phyloP scores from a whole-genome alignment of 2,888 invertebrate genomes.

The Ectemnius continuus region DNA sequence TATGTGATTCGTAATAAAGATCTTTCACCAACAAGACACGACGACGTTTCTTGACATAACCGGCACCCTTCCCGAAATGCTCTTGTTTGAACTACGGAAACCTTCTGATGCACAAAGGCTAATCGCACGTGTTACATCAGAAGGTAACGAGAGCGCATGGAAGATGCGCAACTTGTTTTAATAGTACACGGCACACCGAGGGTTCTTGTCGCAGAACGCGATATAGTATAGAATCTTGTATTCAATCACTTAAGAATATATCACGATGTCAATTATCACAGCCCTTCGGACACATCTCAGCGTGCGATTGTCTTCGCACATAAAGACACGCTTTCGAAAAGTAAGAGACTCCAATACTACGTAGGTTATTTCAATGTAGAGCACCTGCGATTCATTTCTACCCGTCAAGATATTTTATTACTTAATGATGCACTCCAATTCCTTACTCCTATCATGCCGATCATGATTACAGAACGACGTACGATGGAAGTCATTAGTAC shows the following conservation, averaged over 20 bases:
- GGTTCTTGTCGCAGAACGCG: too few relatives aligned
- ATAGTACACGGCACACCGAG: too few relatives aligned
- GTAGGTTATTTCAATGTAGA: constrained; percentile 12
- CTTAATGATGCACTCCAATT: neutral
- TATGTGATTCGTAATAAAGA: constrained; percentile 48
- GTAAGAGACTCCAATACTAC: constrained; percentile 51
- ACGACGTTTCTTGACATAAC: too few relatives aligned
- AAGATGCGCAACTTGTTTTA: too few relatives aligned
- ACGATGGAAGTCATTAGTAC: constrained; percentile 77
- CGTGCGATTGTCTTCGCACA: constrained; percentile 41
- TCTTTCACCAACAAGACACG: constrained; percentile 25
- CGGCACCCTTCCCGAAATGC: too few relatives aligned
- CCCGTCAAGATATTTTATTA: too few relatives aligned
- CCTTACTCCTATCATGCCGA: neutral
- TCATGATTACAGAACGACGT: constrained; percentile 53
- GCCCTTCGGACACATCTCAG: constrained; percentile 33
- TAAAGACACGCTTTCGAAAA: constrained; percentile 47
- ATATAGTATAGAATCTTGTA: constrained; percentile 9
- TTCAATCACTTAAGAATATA: neutral
- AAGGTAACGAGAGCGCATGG: too few relatives aligned
- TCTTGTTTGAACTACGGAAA: too few relatives aligned
- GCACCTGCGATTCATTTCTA: neutral
- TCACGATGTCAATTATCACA: constrained; percentile 41
- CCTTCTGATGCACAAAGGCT: too few relatives aligned
- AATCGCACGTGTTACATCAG: too few relatives aligned